Evolutionary conservation across 2,113 vertebrate species (phyloP), one percentile per base, ranked within the genome.

Genomic region (Lepus americanus): DNA sequence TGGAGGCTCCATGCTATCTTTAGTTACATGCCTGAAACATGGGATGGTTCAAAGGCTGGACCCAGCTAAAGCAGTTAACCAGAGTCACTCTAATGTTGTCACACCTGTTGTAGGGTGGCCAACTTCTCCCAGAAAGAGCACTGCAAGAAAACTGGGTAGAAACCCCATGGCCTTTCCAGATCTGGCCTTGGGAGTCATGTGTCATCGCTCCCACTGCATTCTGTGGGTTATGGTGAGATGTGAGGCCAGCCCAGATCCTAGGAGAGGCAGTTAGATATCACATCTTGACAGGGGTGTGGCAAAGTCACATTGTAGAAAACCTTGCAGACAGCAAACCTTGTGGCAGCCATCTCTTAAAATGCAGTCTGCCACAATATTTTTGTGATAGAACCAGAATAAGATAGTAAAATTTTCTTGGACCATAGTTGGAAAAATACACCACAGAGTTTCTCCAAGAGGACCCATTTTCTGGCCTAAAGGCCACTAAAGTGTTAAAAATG

Each of bases 381-480:
- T 90, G 33, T 92, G 36, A 69, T 31, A 74, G 59, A 90, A 61
- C 33, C 31, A 80, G 69, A 83, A 92, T 64, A 84, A 76, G 16
- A 59, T 2, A 61, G 36, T 31, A 33, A 3, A 74, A 59, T 77
- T 70, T 61, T 77, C 80, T 90, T 44, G 67, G 49, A 61, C 69
- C 19, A 70, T 9, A 61, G 29, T 25, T 76, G 17, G 16, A 31
- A 90, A 94, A 74, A 59, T 11, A 19, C 0, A 70, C 80, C 25
- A 3, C 9, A 76, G 20, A 39, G 9, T 10, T 72, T 80, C 79
- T 85, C 74, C 85, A 85, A 73, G 4, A 55, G 31, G 16, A 59
- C 20, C 1, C 36, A 13, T 69, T 82, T 96, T 85, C 53, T 77
- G 76, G 61, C n/a, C 64, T 93, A 94, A 44, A 44, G 44, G 44